Conservation (phyloP, 2,797 vertebrate genomes). For the Lateolabrax maculatus region DNA sequence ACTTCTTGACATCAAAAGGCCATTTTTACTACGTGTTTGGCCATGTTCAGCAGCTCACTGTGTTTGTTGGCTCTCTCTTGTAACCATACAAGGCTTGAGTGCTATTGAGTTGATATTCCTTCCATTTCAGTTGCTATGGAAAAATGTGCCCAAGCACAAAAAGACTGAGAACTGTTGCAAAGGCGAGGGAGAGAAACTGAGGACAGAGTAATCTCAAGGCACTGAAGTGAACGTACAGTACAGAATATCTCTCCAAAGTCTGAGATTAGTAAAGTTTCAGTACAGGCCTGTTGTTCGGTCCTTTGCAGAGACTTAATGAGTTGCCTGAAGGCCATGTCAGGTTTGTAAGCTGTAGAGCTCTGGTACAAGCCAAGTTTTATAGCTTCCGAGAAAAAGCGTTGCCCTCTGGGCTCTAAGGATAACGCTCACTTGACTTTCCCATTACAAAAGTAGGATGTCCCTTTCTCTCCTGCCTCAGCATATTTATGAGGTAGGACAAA, state of each 20-base stretch:
- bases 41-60: not conserved
- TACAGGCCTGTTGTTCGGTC: constrained; percentile 13
- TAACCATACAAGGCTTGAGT: not conserved
- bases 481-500: constrained; percentile 52
- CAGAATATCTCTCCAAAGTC: constrained; percentile 15
- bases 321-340: constrained; percentile 37
- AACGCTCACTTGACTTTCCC: constrained; percentile 32
- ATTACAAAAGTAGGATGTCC: constrained; percentile 40
- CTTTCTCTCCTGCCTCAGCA: constrained; percentile 47
- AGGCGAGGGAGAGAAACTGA: not conserved
- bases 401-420: constrained; percentile 17
- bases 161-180: not conserved
- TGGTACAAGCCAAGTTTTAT: constrained; percentile 29
- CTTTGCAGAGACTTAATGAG: constrained; percentile 32
- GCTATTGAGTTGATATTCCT: not conserved
- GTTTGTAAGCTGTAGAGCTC: constrained; percentile 25
- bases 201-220: constrained; percentile 11
- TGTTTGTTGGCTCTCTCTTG: not conserved
- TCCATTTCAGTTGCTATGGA: constrained; percentile 1
- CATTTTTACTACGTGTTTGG: not conserved
- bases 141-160: not conserved
- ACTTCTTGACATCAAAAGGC: not conserved
- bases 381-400: constrained; percentile 38
- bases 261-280: constrained; percentile 39
- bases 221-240: constrained; percentile 1